Conservation (phyloP, 2,113 vertebrate species). For the Hemiscyllium ocellatum region DNA sequence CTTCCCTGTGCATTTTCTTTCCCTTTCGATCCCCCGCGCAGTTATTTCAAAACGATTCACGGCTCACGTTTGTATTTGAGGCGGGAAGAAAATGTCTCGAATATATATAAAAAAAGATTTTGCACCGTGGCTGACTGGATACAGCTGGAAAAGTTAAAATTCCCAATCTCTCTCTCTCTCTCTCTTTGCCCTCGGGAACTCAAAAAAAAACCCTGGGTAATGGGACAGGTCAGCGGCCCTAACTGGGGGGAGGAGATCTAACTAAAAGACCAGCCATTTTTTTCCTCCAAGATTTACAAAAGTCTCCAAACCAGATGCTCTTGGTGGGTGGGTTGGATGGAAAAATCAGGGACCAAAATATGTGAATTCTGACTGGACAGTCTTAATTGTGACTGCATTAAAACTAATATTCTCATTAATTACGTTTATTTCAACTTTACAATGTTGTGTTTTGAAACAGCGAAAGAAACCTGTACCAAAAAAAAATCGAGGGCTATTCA, state of each 20-base stretch:
- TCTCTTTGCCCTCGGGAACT: constrained; percentile 33
- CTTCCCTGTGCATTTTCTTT: background rate
- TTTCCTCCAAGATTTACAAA: background rate
- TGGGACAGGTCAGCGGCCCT: constrained; percentile 33
- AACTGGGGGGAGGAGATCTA: constrained; percentile 35
- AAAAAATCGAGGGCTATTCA: background rate
- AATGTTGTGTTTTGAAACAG: constrained; percentile 7
- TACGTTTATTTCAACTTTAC: background rate
- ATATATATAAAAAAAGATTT: constrained; percentile 20
- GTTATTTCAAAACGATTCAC: background rate
- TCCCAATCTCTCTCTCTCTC: background rate
- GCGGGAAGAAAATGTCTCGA: background rate
- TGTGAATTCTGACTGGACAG: background rate
- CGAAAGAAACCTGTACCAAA: background rate
- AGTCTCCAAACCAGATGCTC: constrained; percentile 38
- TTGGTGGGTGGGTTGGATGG: background rate
- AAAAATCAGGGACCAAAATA: constrained; percentile 32
- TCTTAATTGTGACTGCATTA: background rate
- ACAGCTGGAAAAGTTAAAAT: constrained; percentile 37
- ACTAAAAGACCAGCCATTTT: constrained; percentile 36
- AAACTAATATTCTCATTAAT: background rate
- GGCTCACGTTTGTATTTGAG: background rate
- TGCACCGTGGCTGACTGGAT: constrained; percentile 36
- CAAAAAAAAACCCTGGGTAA: constrained; percentile 31
- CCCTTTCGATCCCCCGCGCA: background rate